Conservation (phyloP, 2,113 vertebrate species). For the Porphyrio hochstetteri region DNA sequence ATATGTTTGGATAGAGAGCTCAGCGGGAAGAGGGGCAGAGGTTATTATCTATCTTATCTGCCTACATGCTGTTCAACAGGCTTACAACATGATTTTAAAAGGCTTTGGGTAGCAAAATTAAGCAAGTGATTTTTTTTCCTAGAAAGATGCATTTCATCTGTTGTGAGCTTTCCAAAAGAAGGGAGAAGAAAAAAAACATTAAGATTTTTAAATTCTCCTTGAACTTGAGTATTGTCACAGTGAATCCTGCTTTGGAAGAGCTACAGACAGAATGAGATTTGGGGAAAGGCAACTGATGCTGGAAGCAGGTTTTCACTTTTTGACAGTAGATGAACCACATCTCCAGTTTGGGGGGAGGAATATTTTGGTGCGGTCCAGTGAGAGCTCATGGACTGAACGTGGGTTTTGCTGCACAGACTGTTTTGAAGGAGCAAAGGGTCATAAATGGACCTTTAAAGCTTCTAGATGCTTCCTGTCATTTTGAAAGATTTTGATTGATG, state of each 20-base stretch:
- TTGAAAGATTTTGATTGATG: background rate
- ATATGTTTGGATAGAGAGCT: background rate
- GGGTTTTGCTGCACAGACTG: accelerated
- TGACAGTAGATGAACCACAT: background rate
- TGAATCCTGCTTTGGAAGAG: background rate
- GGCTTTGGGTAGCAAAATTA: background rate
- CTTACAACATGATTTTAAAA: background rate
- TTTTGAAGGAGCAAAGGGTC: background rate
- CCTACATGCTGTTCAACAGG: background rate
- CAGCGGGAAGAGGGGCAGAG: conserved; percentile 2
- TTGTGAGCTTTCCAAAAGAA: background rate
- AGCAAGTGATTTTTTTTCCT: conserved; percentile 19
- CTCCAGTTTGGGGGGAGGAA: background rate
- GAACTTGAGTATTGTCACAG: background rate
- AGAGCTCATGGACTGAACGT: background rate
- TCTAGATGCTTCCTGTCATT: background rate
- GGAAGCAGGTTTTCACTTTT: background rate
- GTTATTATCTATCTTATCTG: background rate
- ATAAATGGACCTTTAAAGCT: background rate
- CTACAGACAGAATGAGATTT: background rate
- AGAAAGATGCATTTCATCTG: background rate
- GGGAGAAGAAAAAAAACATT: background rate
- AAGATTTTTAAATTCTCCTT: background rate
- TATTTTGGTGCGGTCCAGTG: background rate
- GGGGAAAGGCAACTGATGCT: background rate